Base-by-base conservation (phyloP, 2,113 vertebrate genomes). In the Corydoras maculifer region DNA sequence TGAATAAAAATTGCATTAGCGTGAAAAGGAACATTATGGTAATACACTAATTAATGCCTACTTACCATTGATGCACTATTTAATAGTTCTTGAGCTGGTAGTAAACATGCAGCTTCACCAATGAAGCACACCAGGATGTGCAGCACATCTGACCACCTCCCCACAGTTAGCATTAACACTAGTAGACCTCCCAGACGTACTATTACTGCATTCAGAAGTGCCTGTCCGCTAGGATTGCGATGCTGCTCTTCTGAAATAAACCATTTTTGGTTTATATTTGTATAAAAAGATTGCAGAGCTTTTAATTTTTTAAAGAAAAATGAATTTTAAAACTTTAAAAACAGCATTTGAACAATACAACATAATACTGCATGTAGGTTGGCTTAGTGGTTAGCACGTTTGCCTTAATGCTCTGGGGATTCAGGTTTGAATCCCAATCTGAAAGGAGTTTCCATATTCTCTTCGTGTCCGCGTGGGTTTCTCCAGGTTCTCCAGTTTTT, bases 151-250 rank as follows among this genome's bases (percentile, higher is more conserved):
- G 71, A 76, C 94, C 95, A 98, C 3, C 83, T 88, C 55, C 94
- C 94, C 10, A 97, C 88, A 0, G 92, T 92, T 82, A 97, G 88
- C 84, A 98, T 91, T 81, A 98, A 90, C 76, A 98, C 84, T 64
- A 92, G 85, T 74, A 98, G 88, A n/a, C 92, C 90, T 0, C 93
- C 91, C 78, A 98, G 92, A 31, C 95, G 88, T 14, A 97, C 91
- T 70, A 90, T 79, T 57, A 93, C 92, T 0, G 91, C 87, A 82
- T 90, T 93, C 4, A 91, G 69, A 4, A 84, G 81, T 5, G 55
- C 54, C 73, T 84, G 85, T 65, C 85, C 54, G 2, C 80, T 72
- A 0, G 80, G 51, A 53, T 77, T 84, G 50, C 84, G 89, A 54
- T 82, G 82, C 48, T 90, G 90, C 66, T 94, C 93, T 55, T 96